These are phyloP conservation scores for Drosophila antonietae DNA, from an alignment of 2,888 invertebrate species.

Conservation along the genomic window DNA sequence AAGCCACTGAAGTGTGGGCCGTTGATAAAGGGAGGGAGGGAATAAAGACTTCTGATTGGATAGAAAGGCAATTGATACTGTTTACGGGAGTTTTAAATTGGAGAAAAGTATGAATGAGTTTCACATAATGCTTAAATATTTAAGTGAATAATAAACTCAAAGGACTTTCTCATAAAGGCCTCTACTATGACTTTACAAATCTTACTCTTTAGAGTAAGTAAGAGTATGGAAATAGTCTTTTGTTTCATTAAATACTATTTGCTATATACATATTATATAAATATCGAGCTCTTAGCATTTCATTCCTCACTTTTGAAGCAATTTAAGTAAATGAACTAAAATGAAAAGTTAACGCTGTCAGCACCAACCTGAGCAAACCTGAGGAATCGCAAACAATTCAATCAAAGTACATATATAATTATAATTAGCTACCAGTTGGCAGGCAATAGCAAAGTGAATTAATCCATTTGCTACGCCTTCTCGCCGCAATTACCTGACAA, in stretches of 20 bases:
- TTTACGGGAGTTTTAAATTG: not conserved
- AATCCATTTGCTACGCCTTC: slow-evolving; percentile 54
- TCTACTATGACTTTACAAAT: too few species aligned
- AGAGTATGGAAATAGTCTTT: too few species aligned
- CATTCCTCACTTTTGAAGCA: not conserved
- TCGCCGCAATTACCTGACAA: slow-evolving; percentile 32
- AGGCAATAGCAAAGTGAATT: slow-evolving; percentile 9
- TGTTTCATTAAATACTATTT: not conserved
- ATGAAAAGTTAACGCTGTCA: slow-evolving; percentile 5
- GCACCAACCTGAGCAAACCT: not conserved
- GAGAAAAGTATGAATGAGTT: not conserved
- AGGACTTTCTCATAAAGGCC: too few species aligned
- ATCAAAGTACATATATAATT: not conserved
- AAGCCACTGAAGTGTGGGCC: not conserved
- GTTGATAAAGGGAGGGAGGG: not conserved
- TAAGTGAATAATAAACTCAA: not conserved
- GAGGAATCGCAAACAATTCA: not conserved
- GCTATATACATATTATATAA: not conserved
- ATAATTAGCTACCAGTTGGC: slow-evolving; percentile 4
- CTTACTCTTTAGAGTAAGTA: too few species aligned
- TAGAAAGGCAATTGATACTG: slow-evolving; percentile 13
- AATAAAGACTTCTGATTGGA: slow-evolving; percentile 36
- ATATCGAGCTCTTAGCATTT: not conserved
- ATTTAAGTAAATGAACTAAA: not conserved
- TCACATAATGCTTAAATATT: not conserved